Percentiles rank a stretch among this genome's conserved stretches.
These are phyloP conservation scores for Apteryx mantelli DNA, from an alignment of 2,113 vertebrate genomes.

Conservation along the genomic window DNA sequence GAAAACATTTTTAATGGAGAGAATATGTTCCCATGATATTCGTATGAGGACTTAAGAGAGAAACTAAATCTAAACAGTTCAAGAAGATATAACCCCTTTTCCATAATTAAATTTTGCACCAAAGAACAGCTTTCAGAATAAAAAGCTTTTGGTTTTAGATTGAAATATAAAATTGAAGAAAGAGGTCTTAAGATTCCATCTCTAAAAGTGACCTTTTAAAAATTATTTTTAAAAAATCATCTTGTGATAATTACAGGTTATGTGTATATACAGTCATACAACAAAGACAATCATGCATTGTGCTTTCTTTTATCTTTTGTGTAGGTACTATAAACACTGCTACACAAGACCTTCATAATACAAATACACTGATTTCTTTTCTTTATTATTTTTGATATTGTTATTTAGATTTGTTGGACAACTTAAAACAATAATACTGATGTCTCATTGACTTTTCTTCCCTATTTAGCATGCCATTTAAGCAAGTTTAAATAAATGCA, in stretches of 20 bases:
- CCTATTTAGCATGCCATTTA: neutral
- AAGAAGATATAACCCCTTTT: neutral
- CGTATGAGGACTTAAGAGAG: neutral
- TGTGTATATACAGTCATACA: neutral
- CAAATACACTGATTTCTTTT: neutral
- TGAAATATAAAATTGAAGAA: neutral
- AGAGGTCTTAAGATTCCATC: neutral
- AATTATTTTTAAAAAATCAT: neutral
- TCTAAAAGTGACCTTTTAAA: neutral
- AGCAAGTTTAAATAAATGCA: neutral
- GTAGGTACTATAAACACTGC: neutral
- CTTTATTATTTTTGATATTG: neutral
- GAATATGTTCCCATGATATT: neutral
- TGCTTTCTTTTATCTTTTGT: neutral
- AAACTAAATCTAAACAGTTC: neutral
- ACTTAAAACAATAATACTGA: neutral
- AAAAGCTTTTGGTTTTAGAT: neutral
- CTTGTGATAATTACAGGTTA: neutral
- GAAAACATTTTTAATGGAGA: neutral
- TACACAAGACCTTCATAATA: neutral
- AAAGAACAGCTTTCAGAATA: neutral
- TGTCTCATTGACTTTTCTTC: neutral
- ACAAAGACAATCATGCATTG: neutral
- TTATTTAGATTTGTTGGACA: neutral
- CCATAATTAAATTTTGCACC: neutral